Evolutionary conservation across 2,888 invertebrate species (phyloP), one percentile per base, ranked within the genome.

Genomic region (Andrena bucephala): DNA sequence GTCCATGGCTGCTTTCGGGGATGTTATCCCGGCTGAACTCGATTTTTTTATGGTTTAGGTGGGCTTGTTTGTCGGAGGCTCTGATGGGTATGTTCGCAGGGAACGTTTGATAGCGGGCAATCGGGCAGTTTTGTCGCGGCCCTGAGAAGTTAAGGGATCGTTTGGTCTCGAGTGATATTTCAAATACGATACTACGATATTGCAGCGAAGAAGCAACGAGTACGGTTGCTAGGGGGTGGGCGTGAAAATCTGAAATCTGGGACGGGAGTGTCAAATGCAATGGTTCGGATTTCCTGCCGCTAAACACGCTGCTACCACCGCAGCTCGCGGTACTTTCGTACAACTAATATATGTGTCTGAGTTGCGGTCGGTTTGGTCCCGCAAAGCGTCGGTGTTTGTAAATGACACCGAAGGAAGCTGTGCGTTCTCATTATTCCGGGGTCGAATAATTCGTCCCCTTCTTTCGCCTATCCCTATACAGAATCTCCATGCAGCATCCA

Each of bases 191-290:
- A 42, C 42, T 4, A 1, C 42, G 42, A 4, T 42, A 42, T 42
- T 1, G 13, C n/a, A 13, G 7, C 8, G 60, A 48, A 54, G 70
- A 73, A 77, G 20, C 57, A 50, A 57, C 71, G 52, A 27, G 36
- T 50, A 29, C 29, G 54, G 16, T 27, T 24, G 8, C 27, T 16
- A 6, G 42, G 42, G 60, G 33, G 33, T 16, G 36, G 33, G 27
- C 36, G 42, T 10, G 74, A 75, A 84, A 81, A 76, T 77, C 71
- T 72, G 73, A 65, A 65, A 75, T 65, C 54, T 42, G 27, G 42
- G 29, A 67, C 76, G 73, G 31, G 77, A 74, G 79, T 89, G 88
- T 88, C 88, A 88, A 87, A 83, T 81, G 88, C 88, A 89, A 87
- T 29, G 81, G 77, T 85, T 87, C 77, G 77, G 71, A 81, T 87